phyloP scores from a whole-genome alignment of 1,140 invertebrate species.

The Drosophila murphyi region DNA sequence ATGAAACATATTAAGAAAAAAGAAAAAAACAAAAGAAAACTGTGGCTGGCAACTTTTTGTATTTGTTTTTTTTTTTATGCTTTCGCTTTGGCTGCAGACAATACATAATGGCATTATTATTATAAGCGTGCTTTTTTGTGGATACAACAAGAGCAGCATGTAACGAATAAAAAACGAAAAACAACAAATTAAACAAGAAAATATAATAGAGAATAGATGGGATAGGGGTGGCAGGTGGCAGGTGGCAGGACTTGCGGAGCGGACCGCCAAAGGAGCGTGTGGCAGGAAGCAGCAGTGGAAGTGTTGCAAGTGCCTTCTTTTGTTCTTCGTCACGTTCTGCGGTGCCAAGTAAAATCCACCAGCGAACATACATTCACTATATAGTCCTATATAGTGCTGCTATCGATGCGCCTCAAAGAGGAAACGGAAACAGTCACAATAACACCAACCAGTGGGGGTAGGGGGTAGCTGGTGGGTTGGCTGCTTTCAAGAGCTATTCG shows the following conservation, averaged over 20 bases:
- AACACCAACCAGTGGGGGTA: slow-evolving; percentile 9
- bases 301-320: slow-evolving; percentile 82
- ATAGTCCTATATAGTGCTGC: background rate
- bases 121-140: slow-evolving; percentile 83
- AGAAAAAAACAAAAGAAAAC: slow-evolving; percentile 24
- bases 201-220: slow-evolving; percentile 26
- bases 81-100: slow-evolving; percentile 22
- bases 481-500: slow-evolving; percentile 62
- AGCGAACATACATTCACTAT: slow-evolving; percentile 1
- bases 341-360: slow-evolving; percentile 58
- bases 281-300: slow-evolving; percentile 16
- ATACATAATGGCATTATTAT: slow-evolving; percentile 79
- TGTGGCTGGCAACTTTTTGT: slow-evolving; percentile 42
- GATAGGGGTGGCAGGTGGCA: background rate
- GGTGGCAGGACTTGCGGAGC: slow-evolving; percentile 8
- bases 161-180: slow-evolving; percentile 28
- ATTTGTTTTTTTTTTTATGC: slow-evolving; percentile 24
- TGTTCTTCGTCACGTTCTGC: slow-evolving; percentile 84
- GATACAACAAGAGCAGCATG: slow-evolving; percentile 74
- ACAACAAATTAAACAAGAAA: slow-evolving; percentile 24
- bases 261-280: slow-evolving; percentile 14
- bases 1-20: slow-evolving; percentile 24
- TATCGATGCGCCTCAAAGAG: slow-evolving; percentile 46
- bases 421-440: slow-evolving; percentile 75
- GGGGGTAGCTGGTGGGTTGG: background rate